Percentiles rank a stretch among this genome's conserved stretches.
These are phyloP conservation scores for Columbina picui DNA, from an alignment of 2,113 vertebrate species.

Conservation along the genomic window DNA sequence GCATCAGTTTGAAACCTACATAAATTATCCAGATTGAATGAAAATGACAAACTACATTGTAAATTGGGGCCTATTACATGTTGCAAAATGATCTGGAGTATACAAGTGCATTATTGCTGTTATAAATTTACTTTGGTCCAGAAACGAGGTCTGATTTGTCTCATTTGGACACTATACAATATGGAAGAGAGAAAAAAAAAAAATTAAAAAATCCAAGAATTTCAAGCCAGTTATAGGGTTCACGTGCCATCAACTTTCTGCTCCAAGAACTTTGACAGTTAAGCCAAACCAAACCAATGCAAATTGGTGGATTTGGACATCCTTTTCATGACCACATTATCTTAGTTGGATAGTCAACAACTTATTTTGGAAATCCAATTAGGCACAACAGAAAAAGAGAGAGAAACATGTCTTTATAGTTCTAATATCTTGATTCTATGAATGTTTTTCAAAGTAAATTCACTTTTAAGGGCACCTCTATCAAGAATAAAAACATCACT, in stretches of 20 bases:
- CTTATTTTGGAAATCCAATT: constrained; percentile 90
- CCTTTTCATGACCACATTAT: constrained; percentile 89
- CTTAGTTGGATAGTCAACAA: constrained; percentile 83
- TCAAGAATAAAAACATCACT: constrained; percentile 63
- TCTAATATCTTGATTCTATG: constrained; percentile 43
- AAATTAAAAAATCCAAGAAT: constrained; percentile 75
- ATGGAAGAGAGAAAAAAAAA: constrained; percentile 78
- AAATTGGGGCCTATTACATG: constrained; percentile 46
- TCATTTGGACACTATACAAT: constrained; percentile 76
- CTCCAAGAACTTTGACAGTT: constrained; percentile 87
- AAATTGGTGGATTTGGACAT: constrained; percentile 88
- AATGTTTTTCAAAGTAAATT: constrained; percentile 67
- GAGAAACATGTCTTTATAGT: constrained; percentile 41
- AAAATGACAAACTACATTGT: constrained; percentile 58
- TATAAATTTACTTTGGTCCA: constrained; percentile 71
- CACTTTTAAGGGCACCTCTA: constrained; percentile 70
- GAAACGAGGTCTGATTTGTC: constrained; percentile 75
- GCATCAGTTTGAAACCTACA: constrained; percentile 30
- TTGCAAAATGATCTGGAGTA: constrained; percentile 57
- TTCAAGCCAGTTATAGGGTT: constrained; percentile 84
- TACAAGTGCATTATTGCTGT: constrained; percentile 51
- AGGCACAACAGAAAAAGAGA: constrained; percentile 39
- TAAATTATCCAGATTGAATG: constrained; percentile 39
- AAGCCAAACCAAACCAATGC: constrained; percentile 89
- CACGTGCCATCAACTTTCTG: constrained; percentile 83